Base-by-base conservation (phyloP, 2,113 vertebrate genomes). In the Hippolais icterina region DNA sequence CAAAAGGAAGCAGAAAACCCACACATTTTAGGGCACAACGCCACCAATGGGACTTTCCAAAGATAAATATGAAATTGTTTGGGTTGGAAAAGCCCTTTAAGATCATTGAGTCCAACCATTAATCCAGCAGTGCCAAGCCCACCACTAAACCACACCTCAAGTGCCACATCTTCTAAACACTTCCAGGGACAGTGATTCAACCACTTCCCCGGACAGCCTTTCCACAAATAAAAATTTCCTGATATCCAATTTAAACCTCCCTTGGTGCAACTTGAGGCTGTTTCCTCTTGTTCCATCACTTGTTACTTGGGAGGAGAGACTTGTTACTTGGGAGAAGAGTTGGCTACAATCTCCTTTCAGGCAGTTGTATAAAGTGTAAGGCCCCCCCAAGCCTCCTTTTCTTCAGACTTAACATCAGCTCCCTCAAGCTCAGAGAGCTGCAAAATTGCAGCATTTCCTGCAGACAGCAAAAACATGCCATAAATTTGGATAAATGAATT, bases 1-100 rank as follows among this genome's bases (percentile, higher is more conserved):
- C 50, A 74, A 69, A 81, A 83, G 85, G 85, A 91, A 95, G 79
- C 2, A 37, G 69, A 65, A 96, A 90, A 95, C 27, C 42, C 84
- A 93, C 69, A 66, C 33, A 79, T 49, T 69, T 85, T n/a, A 92
- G 59, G 63, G 81, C 44, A 69, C 44, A 57, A 25, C 18, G 15
- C 46, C 59, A 74, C 56, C 13, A 29, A 57, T 31, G 46, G 85
- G 37, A 57, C 78, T 72, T 66, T 47, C n/a, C n/a, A 23, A 29
- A 72, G 29, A 41, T 13, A 52, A 57, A 59, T 44, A 57, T 15
- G 9, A 44, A 71, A 78, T n/a, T 0, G 0, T 50, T 50, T 71
- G 46, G 20, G 10, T 5, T 78, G 65, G 57, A 71, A 65, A 59
- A 59, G 50, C 39, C 28, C 19, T 84, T 84, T 52, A 39, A 22